Conservation (phyloP, 2,113 vertebrate genomes). For the Etia nguti region DNA sequence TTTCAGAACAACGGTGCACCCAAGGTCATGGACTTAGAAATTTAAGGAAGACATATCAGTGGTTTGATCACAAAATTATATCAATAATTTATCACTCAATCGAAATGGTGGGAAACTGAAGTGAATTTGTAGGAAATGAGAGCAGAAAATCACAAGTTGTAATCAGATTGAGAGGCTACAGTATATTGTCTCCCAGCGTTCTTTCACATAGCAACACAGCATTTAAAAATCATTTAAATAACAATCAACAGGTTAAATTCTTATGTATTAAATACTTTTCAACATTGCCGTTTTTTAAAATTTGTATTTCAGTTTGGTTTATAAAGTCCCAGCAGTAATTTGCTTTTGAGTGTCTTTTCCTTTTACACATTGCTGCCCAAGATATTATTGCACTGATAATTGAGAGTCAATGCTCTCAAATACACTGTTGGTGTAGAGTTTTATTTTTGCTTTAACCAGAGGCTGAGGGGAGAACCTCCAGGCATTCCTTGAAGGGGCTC, state of each 20-base stretch:
- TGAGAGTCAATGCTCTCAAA: constrained; percentile 58
- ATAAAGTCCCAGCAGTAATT: constrained; percentile 59
- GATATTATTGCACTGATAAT: constrained; percentile 71
- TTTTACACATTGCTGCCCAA: constrained; percentile 18
- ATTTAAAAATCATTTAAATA: constrained; percentile 66
- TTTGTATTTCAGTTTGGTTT: constrained; percentile 30
- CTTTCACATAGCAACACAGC: constrained; percentile 53
- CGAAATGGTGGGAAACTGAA: constrained; percentile 23
- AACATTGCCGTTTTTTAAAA: constrained; percentile 39
- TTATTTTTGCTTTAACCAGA: constrained; percentile 61
- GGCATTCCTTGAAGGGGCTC: neutral
- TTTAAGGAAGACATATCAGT: constrained; percentile 48
- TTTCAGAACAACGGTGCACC: neutral
- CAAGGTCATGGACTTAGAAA: constrained; percentile 40
- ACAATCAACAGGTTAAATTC: constrained; percentile 64
- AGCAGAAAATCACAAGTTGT: constrained; percentile 34
- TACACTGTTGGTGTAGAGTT: constrained; percentile 61
- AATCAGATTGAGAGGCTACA: constrained; percentile 56
- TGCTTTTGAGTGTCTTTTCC: constrained; percentile 24
- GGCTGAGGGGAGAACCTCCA: constrained; percentile 17
- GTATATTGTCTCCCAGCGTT: constrained; percentile 62
- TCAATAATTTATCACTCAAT: neutral
- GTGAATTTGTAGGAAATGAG: constrained; percentile 3
- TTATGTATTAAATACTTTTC: constrained; percentile 63
- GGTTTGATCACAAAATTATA: constrained; percentile 38